A percentile compares a stretch with the other conserved stretches of the same genome.
Evolutionary conservation across 2,888 invertebrate species (phyloP).

Genomic region (Melinaea marsaeus): DNA sequence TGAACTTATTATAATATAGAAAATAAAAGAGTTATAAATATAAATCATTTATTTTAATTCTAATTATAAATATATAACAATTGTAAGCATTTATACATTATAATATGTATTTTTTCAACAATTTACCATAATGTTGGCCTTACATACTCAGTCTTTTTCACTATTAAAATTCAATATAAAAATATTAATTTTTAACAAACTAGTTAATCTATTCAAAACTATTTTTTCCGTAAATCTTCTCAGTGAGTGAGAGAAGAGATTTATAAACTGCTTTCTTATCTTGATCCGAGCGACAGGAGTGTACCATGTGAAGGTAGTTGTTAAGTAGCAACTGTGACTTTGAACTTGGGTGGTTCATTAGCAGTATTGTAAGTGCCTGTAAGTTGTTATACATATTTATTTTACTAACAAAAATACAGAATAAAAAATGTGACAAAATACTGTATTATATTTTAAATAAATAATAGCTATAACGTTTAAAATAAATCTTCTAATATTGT

Average conservation of each 20-base stretch:
- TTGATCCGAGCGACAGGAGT: slow-evolving; percentile 53
- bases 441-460: too few species aligned
- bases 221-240: slow-evolving; percentile 40
- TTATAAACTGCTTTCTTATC: slow-evolving; percentile 64
- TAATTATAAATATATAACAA: background rate
- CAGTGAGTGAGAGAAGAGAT: slow-evolving; percentile 49
- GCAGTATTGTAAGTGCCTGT: slow-evolving; percentile 57
- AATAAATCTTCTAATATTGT: too few species aligned
- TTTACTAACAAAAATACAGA: background rate
- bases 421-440: too few species aligned
- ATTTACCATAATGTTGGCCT: too few species aligned
- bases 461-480: too few species aligned
- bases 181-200: too few species aligned
- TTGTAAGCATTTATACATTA: too few species aligned
- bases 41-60: background rate
- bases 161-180: too few species aligned
- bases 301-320: slow-evolving; percentile 63
- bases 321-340: slow-evolving; percentile 50
- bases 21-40: background rate
- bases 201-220: too few species aligned
- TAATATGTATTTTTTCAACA: too few species aligned
- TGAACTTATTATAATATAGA: background rate
- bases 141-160: too few species aligned
- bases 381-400: slow-evolving; percentile 31
- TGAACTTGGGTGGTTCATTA: slow-evolving; percentile 64